Evolutionary conservation across 2,888 invertebrate genomes (phyloP).

Genomic region (Belgica antarctica): DNA sequence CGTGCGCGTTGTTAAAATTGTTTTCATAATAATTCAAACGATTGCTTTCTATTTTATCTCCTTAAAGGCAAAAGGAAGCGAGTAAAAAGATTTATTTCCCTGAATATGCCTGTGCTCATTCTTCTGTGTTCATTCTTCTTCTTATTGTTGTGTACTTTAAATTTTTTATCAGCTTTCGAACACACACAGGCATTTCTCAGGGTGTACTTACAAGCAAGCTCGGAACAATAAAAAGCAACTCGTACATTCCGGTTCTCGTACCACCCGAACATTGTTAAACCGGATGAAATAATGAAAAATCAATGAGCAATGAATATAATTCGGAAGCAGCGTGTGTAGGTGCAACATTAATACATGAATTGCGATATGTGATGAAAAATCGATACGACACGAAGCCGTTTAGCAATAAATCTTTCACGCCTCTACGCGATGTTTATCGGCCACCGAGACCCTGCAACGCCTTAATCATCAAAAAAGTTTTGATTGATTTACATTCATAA

Average conservation of each 20-base stretch:
- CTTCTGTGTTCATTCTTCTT: background rate
- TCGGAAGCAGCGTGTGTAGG: background rate
- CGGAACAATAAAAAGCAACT: background rate
- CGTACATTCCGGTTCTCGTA: background rate
- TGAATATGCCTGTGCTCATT: background rate
- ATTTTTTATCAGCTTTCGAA: background rate
- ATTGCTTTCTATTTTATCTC: background rate
- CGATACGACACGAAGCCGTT: background rate
- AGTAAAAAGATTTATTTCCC: background rate
- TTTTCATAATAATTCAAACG: background rate
- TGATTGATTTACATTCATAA: background rate
- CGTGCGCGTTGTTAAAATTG: too few relatives aligned
- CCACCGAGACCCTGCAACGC: background rate
- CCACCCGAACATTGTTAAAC: slow-evolving; percentile 9
- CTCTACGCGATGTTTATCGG: background rate
- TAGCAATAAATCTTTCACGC: slow-evolving; percentile 19
- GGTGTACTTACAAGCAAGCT: background rate
- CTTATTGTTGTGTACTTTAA: background rate
- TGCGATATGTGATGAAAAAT: slow-evolving; percentile 31
- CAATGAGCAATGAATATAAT: slow-evolving; percentile 40
- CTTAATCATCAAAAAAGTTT: background rate
- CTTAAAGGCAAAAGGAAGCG: too few relatives aligned
- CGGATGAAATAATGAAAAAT: slow-evolving; percentile 42
- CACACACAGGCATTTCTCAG: background rate
- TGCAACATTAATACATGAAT: background rate